Evolutionary conservation across 2,888 invertebrate genomes (phyloP).

Genomic region (Stenchaetothrips biformis): DNA sequence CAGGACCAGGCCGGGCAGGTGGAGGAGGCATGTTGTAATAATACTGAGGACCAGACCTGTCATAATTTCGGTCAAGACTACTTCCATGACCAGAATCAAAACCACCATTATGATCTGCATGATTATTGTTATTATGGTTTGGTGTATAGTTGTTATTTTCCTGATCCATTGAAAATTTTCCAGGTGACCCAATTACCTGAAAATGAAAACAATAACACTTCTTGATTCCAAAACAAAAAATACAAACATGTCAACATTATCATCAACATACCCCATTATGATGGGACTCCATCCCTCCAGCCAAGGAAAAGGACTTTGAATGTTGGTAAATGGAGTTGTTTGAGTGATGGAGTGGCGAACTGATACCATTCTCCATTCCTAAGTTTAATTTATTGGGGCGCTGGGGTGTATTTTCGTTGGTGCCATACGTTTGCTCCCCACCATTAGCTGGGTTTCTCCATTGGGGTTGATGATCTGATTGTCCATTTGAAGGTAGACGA

Average conservation of each 20-base stretch:
- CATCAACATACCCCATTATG: constrained; percentile 7
- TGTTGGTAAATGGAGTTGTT: constrained; percentile 34
- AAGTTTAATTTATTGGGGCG: constrained; percentile 15
- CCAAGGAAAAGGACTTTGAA: constrained; percentile 36
- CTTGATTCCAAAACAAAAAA: constrained; percentile 28
- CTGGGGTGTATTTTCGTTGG: constrained; percentile 34
- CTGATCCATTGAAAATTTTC: constrained; percentile 40
- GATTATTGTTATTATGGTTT: constrained; percentile 29
- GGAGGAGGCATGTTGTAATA: constrained; percentile 49
- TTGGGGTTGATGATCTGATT: constrained; percentile 33
- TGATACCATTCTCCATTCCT: constrained; percentile 19
- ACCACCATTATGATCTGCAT: constrained; percentile 41
- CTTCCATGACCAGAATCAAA: constrained; percentile 50
- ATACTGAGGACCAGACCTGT: constrained; percentile 44
- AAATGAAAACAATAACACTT: constrained; percentile 6
- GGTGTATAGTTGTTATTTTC: constrained; percentile 11
- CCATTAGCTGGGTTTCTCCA: constrained; percentile 7
- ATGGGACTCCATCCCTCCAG: constrained; percentile 32
- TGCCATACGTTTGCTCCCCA: constrained; percentile 31
- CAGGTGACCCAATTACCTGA: constrained; percentile 39
- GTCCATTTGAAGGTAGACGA: constrained; percentile 58
- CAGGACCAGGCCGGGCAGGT: constrained; percentile 36
- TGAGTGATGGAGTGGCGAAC: not conserved
- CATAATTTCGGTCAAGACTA: constrained; percentile 49
- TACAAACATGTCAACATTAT: not conserved